These are phyloP conservation scores for Noctua fimbriata DNA, from an alignment of 2,888 invertebrate genomes.

Conservation along the genomic window DNA sequence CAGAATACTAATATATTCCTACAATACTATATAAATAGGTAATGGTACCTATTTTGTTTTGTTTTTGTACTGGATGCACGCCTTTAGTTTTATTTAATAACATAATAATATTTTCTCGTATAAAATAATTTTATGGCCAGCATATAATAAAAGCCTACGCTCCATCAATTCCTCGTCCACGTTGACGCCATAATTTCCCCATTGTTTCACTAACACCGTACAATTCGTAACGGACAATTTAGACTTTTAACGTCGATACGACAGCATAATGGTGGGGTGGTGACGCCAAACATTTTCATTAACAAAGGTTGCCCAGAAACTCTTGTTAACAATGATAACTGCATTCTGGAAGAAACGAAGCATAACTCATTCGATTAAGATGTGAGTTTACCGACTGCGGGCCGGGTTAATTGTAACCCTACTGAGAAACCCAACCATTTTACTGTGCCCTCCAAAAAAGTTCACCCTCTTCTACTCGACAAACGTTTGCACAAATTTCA, in stretches of 20 bases:
- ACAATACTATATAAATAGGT: too few species aligned
- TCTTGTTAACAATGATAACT: slow-evolving; percentile 83
- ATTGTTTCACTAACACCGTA: slow-evolving; percentile 62
- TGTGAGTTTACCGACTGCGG: slow-evolving; percentile 81
- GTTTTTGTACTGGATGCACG: not conserved
- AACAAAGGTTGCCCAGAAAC: slow-evolving; percentile 75
- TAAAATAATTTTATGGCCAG: slow-evolving; percentile 28
- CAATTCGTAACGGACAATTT: slow-evolving; percentile 77
- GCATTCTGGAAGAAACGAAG: slow-evolving; percentile 83
- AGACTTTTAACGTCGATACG: slow-evolving; percentile 67
- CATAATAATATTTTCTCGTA: slow-evolving; percentile 22
- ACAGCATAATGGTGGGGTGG: slow-evolving; percentile 69
- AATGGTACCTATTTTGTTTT: too few species aligned
- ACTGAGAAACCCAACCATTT: slow-evolving; percentile 61
- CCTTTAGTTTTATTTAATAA: slow-evolving; percentile 14
- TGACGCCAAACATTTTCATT: slow-evolving; percentile 83
- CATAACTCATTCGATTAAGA: slow-evolving; percentile 89
- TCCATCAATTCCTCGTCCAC: slow-evolving; percentile 59
- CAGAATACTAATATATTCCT: too few species aligned
- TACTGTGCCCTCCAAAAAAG: slow-evolving; percentile 59
- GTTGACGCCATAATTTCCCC: slow-evolving; percentile 50
- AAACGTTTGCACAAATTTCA: slow-evolving; percentile 19
- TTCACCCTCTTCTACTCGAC: not conserved
- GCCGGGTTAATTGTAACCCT: slow-evolving; percentile 77
- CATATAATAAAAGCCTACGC: slow-evolving; percentile 53